Base-by-base conservation (phyloP, 1,140 invertebrate genomes). In the Metopolophium dirhodum region DNA sequence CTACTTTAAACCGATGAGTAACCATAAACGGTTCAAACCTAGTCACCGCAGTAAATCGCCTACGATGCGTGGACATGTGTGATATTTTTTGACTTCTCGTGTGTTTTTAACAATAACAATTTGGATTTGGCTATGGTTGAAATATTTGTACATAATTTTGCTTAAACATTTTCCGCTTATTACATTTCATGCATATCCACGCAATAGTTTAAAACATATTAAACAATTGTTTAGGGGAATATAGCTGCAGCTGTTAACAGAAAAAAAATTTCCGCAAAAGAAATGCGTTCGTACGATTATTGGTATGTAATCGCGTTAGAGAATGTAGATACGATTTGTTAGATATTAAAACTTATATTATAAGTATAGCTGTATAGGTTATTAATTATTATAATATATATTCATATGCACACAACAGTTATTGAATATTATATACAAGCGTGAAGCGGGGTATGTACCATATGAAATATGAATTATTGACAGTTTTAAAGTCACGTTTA, bases 11-110 rank as follows among this genome's bases (percentile, higher is more conserved):
- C 30, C 61, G 61, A 77, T 77, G 61, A 77, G 61, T 77, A 77
- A 77, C 61, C 61, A n/a, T n/a, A 77, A n/a, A 77, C 61, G n/a
- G 61, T 77, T 77, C n/a, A 77, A 77, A n/a, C 61, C 61, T 30
- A 77, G n/a, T 77, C 61, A n/a, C 11, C 2, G 30, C 61, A 35
- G 30, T 77, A 77, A 77, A 77, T 77, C 61, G 61, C 61, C 61
- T 77, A 77, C 30, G 61, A n/a, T 77, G 61, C 61, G 30, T 77
- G 61, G 61, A 77, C 61, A 77, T 77, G 61, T 77, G 14, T 77
- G 61, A n/a, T 77, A n/a, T 77, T 68, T 68, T 68, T n/a, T 61
- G 30, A 61, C 57, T 9, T 61, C 26, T 61, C 57, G 7, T 30
- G 23, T 61, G 11, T 68, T 68, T 23, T 30, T 68, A 68, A 68